Percentiles rank a stretch among this genome's conserved stretches.
Evolutionary conservation across 2,888 invertebrate species (phyloP).

Genomic region (Homarus gammarus): DNA sequence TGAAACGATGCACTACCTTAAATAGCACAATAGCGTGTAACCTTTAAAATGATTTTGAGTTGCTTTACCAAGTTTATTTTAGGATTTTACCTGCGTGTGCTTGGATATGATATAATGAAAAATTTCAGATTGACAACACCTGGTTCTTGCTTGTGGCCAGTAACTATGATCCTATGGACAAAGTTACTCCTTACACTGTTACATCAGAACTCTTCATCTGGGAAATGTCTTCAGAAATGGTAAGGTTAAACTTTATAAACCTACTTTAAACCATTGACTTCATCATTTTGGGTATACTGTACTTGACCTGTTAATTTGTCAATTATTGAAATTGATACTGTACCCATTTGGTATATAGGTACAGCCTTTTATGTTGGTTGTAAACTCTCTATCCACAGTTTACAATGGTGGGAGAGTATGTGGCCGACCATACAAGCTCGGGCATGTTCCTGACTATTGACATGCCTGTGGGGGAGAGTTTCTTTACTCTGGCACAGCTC

Average conservation of each 20-base stretch:
- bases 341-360: no score
- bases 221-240: background rate
- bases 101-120: no score
- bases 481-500: slow-evolving; percentile 15
- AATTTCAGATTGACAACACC: background rate
- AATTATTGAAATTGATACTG: no score
- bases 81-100: background rate
- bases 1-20: no score
- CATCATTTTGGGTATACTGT: no score
- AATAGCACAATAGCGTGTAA: no score
- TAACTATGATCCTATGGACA: background rate
- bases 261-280: no score
- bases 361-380: no score
- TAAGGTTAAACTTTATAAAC: no score
- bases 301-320: no score
- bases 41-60: background rate
- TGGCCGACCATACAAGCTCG: slow-evolving; percentile 16
- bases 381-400: slow-evolving; percentile 9
- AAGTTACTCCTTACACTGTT: background rate
- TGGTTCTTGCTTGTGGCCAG: background rate
- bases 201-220: background rate
- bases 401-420: background rate
- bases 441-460: background rate
- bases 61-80: background rate
- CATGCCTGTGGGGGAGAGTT: background rate